A percentile compares a stretch with the other conserved stretches of the same genome.
Evolutionary conservation across 2,113 vertebrate species (phyloP).

Genomic region (Xenus cinereus): DNA sequence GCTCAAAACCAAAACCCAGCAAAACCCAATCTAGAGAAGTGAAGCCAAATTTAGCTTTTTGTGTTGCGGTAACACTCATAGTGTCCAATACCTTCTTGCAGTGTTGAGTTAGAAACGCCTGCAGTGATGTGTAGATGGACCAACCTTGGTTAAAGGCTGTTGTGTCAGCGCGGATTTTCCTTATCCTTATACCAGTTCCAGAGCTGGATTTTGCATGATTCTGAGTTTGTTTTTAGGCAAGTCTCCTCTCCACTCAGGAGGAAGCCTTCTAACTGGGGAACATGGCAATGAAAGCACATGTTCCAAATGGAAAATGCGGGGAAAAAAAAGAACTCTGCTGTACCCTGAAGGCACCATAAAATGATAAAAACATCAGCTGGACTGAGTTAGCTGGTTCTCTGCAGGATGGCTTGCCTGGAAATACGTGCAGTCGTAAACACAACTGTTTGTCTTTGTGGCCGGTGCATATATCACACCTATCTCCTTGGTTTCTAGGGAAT

Average conservation of each 20-base stretch:
- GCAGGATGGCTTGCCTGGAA: not conserved
- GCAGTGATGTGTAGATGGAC: not conserved
- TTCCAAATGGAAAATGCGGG: not conserved
- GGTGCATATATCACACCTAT: not conserved
- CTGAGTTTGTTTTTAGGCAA: not conserved
- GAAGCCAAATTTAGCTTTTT: not conserved
- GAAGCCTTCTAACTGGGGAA: not conserved
- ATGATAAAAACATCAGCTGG: not conserved
- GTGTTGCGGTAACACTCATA: too few relatives aligned
- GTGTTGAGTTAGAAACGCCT: not conserved
- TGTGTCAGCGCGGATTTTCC: accelerated
- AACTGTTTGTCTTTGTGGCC: not conserved
- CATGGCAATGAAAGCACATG: not conserved
- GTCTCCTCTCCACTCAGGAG: not conserved
- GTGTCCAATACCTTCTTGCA: not conserved
- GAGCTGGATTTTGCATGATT: not conserved
- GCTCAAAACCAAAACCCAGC: not conserved
- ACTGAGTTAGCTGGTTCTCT: not conserved
- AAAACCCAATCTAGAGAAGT: not conserved
- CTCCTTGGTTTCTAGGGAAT: conserved; percentile 60
- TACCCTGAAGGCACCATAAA: not conserved
- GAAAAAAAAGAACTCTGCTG: not conserved
- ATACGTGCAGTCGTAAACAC: not conserved
- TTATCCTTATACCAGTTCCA: not conserved
- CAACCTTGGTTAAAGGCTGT: not conserved